A percentile compares a stretch with the other conserved stretches of the same genome.
These are phyloP conservation scores for Aulostomus chinensis DNA, from an alignment of 2,797 vertebrate genomes.

Conservation along the genomic window DNA sequence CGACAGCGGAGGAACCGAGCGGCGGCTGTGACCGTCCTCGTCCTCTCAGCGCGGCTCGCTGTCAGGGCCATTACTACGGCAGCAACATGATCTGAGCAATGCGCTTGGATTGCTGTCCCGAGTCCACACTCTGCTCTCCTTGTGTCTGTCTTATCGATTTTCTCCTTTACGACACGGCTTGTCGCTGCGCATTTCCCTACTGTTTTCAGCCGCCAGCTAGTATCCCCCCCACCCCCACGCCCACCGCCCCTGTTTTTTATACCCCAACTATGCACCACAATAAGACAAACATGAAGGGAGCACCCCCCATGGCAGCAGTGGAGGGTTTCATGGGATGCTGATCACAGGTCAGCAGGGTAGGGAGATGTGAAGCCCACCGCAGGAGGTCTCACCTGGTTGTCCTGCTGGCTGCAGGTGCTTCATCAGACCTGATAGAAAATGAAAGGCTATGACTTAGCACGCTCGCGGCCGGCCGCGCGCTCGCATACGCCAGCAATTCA, in stretches of 20 bases:
- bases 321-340: conserved; percentile 38
- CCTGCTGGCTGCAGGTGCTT: conserved; percentile 88
- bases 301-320: conserved; percentile 31
- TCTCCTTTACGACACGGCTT: conserved; percentile 91
- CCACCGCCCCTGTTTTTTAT: conserved; percentile 8
- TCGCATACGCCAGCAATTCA: conserved; percentile 74
- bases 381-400: conserved; percentile 88
- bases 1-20: conserved; percentile 54
- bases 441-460: conserved; percentile 86
- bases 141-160: conserved; percentile 99
- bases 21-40: conserved; percentile 76
- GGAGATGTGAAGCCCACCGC: conserved; percentile 37
- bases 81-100: conserved; percentile 96
- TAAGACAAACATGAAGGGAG: conserved; percentile 34
- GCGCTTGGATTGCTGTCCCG: conserved; percentile 98
- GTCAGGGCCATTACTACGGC: conserved; percentile 90
- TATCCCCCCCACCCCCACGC: conserved; percentile 47
- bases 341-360: conserved; percentile 57
- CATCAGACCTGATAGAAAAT: conserved; percentile 82
- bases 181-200: conserved; percentile 97
- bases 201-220: conserved; percentile 85
- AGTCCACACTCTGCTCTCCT: conserved; percentile 91
- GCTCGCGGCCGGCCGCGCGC: conserved; percentile 66
- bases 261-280: conserved; percentile 40
- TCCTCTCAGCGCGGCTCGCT: conserved; percentile 79